Conservation (phyloP, 2,797 vertebrate species). For the Dendrocincla tyrannina region DNA sequence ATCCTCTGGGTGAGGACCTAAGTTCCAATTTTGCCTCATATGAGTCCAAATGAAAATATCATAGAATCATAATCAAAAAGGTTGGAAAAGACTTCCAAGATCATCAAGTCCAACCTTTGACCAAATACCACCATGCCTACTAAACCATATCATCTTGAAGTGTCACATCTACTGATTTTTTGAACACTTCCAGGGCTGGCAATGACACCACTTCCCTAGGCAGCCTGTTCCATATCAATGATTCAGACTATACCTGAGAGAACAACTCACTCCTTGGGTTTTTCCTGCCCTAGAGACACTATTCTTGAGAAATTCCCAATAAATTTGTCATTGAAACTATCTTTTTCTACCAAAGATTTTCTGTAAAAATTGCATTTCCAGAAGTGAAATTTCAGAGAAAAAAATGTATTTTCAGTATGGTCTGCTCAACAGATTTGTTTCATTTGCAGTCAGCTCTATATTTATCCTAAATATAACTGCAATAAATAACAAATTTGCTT, state of each 20-base stretch:
- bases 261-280: rapidly evolving
- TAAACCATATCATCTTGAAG: not conserved
- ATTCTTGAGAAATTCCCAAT: not conserved
- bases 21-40: not conserved
- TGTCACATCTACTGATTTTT: not conserved
- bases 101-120: not conserved
- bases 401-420: not conserved
- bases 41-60: not conserved
- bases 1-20: not conserved
- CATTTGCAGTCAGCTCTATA: not conserved
- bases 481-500: not conserved
- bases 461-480: not conserved
- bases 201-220: not conserved
- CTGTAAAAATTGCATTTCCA: not conserved
- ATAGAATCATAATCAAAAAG: not conserved
- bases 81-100: not conserved
- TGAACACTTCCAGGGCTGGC: not conserved
- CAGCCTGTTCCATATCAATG: not conserved
- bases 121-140: not conserved
- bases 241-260: not conserved
- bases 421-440: not conserved
- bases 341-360: not conserved
- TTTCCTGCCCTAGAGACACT: not conserved
- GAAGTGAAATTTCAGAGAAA: not conserved
- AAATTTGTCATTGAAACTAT: not conserved